Percentiles rank a stretch among this genome's conserved stretches.
Conservation (phyloP, 2,888 invertebrate genomes). For the Dendrolimus houi region DNA sequence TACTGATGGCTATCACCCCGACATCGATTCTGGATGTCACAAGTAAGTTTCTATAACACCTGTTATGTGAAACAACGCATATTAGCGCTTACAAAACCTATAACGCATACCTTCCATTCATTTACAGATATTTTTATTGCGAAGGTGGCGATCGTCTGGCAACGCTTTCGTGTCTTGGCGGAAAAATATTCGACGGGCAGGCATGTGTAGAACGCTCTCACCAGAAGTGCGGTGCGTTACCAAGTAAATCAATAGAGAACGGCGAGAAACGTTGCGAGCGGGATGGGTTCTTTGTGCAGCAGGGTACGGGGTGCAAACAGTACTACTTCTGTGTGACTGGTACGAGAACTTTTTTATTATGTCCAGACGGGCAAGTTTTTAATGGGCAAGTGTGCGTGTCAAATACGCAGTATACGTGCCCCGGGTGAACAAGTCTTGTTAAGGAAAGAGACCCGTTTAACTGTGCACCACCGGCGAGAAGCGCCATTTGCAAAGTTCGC, state of each 20-base stretch:
- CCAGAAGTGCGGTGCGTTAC: conserved; percentile 55
- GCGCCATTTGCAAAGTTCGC: conserved; percentile 7
- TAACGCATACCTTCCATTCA: not conserved
- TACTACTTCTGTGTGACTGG: conserved; percentile 78
- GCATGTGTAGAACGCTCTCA: conserved; percentile 63
- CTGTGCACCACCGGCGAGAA: not conserved
- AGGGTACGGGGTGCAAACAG: conserved; percentile 61
- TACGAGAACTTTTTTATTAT: conserved; percentile 62
- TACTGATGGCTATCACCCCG: conserved; percentile 75
- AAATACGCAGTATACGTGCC: conserved; percentile 59
- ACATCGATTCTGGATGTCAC: conserved; percentile 69
- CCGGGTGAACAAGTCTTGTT: conserved; percentile 37
- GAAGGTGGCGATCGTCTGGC: conserved; percentile 71
- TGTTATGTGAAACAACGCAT: too few relatives aligned
- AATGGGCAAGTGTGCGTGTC: conserved; percentile 76
- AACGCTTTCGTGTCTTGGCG: conserved; percentile 72
- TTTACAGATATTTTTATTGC: conserved; percentile 75
- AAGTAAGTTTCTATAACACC: conserved; percentile 29
- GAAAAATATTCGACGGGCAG: conserved; percentile 76
- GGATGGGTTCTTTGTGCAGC: conserved; percentile 75
- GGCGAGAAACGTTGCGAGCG: conserved; percentile 45
- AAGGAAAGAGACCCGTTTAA: conserved; percentile 8
- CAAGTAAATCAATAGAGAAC: conserved; percentile 27
- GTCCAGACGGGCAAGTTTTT: conserved; percentile 64
- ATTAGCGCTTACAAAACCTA: not conserved